Evolutionary conservation across 2,797 vertebrate species (phyloP), one percentile per base, ranked within the genome.

Genomic region (Cryptoprocta ferox): DNA sequence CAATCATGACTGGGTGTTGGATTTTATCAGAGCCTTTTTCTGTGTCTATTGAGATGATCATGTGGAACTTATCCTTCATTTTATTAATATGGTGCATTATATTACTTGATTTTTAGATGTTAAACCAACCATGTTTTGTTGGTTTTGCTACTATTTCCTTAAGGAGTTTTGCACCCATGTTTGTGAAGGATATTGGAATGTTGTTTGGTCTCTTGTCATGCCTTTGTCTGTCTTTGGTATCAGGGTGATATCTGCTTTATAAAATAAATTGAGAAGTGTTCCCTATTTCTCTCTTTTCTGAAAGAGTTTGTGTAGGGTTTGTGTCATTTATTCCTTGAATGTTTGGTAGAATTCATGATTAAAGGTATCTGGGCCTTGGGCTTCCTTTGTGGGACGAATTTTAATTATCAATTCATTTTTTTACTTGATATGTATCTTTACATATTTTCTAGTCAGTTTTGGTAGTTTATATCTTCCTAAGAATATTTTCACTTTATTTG

Each of bases 351-450:
- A 88, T 63, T 87, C 50, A 93, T 26, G 12, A 37, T 18, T 30
- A 39, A 86, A 48, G 11, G 4, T 16, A 81, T 37, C 30, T 89
- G 79, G 45, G 24, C 32, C 73, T 70, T 24, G 71, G 30, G 11
- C 70, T 90, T 85, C 48, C n/a, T 66, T 30, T 68, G n/a, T 91
- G 24, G 32, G n/a, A 86, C 35, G 39, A 75, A 73, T 81, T 66
- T 96, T 91, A 90, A 66, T 75, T 37, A 86, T 48, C 26, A 86
- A 59, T 73, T 79, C 37, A 75, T 45, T 61, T 82, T 93, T 53
- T 59, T 61, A 66, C 24, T 86, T 90, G 26, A 65, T 63, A 45
- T 37, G 78, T 32, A 1, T 75, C 11, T 66, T 73, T 48, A 50
- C 18, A 32, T 86, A n/a, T 82, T 87, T 87, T 68, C 45, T 90